Conservation (phyloP, 64 coral and sea anemone genomes). For the Dendrophyllia cribrosa region DNA sequence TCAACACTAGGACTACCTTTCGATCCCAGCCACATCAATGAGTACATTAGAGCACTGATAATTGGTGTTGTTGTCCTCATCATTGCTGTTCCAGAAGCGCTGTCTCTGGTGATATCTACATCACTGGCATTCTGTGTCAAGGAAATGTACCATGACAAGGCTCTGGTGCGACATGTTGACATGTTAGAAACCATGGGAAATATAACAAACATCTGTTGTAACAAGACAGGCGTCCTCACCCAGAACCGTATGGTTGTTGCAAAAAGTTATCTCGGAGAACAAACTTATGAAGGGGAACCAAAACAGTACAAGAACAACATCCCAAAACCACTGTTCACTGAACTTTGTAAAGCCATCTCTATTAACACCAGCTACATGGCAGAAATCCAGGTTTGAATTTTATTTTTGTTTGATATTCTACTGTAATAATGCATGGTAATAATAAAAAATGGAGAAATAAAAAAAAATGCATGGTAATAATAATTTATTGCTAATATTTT, state of each 20-base stretch:
- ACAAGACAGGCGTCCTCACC: slow-evolving; percentile 93
- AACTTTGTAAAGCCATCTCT: slow-evolving; percentile 82
- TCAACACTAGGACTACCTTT: slow-evolving; percentile 32
- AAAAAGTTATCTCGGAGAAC: slow-evolving; percentile 74
- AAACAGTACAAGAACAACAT: slow-evolving; percentile 70
- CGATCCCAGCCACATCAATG: slow-evolving; percentile 76
- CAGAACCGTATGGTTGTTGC: slow-evolving; percentile 84
- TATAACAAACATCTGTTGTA: slow-evolving; percentile 87
- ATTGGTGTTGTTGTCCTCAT: slow-evolving; percentile 91
- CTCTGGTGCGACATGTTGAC: slow-evolving; percentile 82
- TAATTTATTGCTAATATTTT: neutral
- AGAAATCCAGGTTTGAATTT: slow-evolving; percentile 70
- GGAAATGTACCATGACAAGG: slow-evolving; percentile 84
- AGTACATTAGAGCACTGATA: slow-evolving; percentile 85
- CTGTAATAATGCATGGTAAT: neutral
- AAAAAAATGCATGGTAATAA: no score
- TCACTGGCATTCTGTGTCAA: slow-evolving; percentile 82
- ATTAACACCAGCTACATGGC: slow-evolving; percentile 89
- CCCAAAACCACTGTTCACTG: slow-evolving; percentile 59
- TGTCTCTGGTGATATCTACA: slow-evolving; percentile 75
- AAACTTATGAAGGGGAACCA: slow-evolving; percentile 58
- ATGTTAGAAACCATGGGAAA: slow-evolving; percentile 94
- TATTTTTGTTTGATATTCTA: neutral
- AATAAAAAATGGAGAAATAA: no score
- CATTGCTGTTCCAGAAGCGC: slow-evolving; percentile 88